These are phyloP conservation scores for Ditylenchus dipsaci DNA, from an alignment of 1,140 invertebrate species.

Conservation along the genomic window DNA sequence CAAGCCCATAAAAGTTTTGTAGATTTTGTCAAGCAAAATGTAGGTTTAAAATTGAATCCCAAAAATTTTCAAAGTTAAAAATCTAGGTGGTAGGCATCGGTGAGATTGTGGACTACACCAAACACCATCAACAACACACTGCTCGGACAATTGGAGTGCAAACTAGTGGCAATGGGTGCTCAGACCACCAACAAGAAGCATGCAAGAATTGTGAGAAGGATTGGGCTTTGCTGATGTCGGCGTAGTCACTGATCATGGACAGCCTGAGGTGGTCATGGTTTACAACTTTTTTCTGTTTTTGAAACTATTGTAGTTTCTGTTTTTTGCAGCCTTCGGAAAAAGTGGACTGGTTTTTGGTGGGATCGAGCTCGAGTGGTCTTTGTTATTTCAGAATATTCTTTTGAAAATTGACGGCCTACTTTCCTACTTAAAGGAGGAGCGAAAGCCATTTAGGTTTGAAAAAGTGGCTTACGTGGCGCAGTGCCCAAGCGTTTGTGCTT, in stretches of 20 bases:
- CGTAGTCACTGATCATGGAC: conserved; percentile 25
- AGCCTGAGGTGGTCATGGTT: background rate
- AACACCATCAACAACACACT: conserved; percentile 11
- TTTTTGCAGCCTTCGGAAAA: no score
- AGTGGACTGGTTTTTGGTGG: no score
- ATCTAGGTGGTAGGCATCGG: conserved; percentile 40
- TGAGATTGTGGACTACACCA: conserved; percentile 33
- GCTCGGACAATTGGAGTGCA: background rate
- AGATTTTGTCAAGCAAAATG: conserved; percentile 27
- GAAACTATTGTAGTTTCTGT: no score
- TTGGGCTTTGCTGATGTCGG: conserved; percentile 19
- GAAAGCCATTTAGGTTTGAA: no score
- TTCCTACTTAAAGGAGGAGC: no score
- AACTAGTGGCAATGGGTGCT: background rate
- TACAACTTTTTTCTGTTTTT: background rate
- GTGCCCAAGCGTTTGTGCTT: no score
- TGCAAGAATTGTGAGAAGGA: conserved; percentile 9
- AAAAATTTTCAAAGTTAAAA: no score
- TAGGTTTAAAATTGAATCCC: background rate
- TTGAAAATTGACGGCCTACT: no score
- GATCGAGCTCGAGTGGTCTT: no score
- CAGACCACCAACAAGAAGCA: background rate
- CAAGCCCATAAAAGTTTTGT: conserved; percentile 31
- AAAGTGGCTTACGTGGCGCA: no score
- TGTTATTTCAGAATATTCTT: no score